phyloP scores from a whole-genome alignment of 2,113 vertebrate genomes.

The Pavo muticus region DNA sequence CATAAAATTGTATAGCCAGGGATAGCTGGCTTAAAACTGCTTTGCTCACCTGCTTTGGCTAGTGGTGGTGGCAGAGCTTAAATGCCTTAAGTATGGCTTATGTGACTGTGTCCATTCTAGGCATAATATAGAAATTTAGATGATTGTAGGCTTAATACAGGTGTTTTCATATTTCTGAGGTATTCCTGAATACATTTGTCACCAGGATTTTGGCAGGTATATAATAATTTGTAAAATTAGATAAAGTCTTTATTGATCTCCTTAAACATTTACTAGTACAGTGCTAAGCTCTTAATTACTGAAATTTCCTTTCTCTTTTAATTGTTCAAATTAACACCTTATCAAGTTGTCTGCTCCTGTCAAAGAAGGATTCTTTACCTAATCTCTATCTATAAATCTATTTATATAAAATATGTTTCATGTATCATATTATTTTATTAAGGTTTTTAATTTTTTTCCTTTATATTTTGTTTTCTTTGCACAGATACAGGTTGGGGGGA shows the following conservation, averaged over 20 bases:
- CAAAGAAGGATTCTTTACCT: neutral
- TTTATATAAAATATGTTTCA: neutral
- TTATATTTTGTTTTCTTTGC: neutral
- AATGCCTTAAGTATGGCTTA: neutral
- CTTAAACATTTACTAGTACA: neutral
- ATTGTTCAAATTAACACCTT: neutral
- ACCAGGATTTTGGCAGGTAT: neutral
- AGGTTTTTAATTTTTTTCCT: neutral
- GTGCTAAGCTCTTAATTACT: neutral
- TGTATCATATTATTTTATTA: neutral
- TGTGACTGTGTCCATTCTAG: neutral
- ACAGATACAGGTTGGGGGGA: too few species aligned
- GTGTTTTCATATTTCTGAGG: neutral
- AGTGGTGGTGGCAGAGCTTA: neutral
- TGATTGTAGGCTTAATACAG: neutral
- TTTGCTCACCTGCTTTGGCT: neutral
- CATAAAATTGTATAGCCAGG: neutral
- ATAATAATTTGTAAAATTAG: neutral
- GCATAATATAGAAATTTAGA: neutral
- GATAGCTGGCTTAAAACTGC: neutral
- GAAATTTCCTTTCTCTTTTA: neutral
- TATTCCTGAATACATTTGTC: neutral
- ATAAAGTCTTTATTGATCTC: neutral
- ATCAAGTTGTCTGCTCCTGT: neutral
- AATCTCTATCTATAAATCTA: neutral